Evolutionary conservation across 1,140 invertebrate species (phyloP), one percentile per base, ranked within the genome.

Genomic region (Asbolus verrucosus): DNA sequence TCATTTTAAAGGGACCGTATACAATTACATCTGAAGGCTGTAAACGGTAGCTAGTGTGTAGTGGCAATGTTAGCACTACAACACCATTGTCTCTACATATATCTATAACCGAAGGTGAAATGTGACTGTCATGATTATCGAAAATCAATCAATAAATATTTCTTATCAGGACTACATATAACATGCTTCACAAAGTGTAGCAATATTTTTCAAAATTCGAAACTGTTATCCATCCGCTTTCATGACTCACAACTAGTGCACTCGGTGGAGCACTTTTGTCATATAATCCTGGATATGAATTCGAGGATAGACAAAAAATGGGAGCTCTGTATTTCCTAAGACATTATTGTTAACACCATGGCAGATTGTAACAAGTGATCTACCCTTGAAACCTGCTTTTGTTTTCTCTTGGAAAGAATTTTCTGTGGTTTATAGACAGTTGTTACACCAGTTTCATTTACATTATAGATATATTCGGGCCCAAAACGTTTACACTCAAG

Each of bases 11-110:
- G 4, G 2, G 11, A 38, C 4, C 2, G 33, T 38, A n/a, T 13
- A 38, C n/a, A 38, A 13, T 6, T 38, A 30, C 27, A 30, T 38
- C n/a, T n/a, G 11, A 13, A 38, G n/a, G 4, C n/a, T 38, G 11
- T 38, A 38, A 13, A 38, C 11, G 33, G 33, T 38, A n/a, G n/a
- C 33, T 38, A n/a, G 4, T 38, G 33, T 38, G 33, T 38, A n/a
- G 33, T 38, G 33, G 33, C 33, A 38, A 5, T 38, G 11, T 38
- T n/a, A 38, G 33, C 33, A 30, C 27, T 30, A 8, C 27, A 0
- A 30, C 27, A 30, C 4, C 27, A 30, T 30, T 30, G 27, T 30
- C 27, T 4, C 27, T 30, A 8, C 27, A 30, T 30, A 30, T 30
- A 30, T 30, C 27, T 30, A 30, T 30, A 30, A 8, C 27, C 27